These are phyloP conservation scores for Nymphalis c-album DNA, from an alignment of 2,888 invertebrate species.

Conservation along the genomic window DNA sequence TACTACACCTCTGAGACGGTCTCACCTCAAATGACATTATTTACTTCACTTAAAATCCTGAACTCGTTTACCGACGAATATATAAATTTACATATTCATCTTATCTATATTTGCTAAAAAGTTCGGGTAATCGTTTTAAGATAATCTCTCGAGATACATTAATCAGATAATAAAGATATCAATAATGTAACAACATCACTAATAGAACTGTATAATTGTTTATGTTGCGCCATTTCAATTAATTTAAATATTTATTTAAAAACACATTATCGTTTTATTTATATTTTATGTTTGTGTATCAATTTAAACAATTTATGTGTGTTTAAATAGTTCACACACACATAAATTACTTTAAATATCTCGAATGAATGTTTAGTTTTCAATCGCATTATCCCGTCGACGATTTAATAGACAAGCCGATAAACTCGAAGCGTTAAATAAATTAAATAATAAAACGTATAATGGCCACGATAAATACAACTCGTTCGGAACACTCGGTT, in stretches of 20 bases:
- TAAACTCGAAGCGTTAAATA: conserved; percentile 77
- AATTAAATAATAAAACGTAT: conserved; percentile 81
- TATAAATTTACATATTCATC: no score
- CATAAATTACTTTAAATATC: conserved; percentile 34
- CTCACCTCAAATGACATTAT: no score
- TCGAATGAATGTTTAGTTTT: conserved; percentile 61
- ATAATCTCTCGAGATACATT: no score
- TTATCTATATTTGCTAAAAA: no score
- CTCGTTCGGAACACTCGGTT: conserved; percentile 69
- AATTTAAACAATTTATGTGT: conserved; percentile 20
- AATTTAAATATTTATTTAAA: conserved; percentile 7
- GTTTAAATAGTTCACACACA: conserved; percentile 21
- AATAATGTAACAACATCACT: not conserved
- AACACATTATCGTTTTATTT: not conserved
- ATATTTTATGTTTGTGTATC: conserved; percentile 16
- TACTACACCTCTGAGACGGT: no score
- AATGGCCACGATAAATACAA: conserved; percentile 79
- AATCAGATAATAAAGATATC: no score
- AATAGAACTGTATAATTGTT: not conserved
- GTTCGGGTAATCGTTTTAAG: no score
- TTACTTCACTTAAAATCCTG: no score
- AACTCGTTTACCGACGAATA: no score
- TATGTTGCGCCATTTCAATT: not conserved
- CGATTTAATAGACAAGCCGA: conserved; percentile 78
- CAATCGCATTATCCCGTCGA: conserved; percentile 72